Conservation (phyloP, 1,140 invertebrate species). For the Pseudachorutes palmiensis region DNA sequence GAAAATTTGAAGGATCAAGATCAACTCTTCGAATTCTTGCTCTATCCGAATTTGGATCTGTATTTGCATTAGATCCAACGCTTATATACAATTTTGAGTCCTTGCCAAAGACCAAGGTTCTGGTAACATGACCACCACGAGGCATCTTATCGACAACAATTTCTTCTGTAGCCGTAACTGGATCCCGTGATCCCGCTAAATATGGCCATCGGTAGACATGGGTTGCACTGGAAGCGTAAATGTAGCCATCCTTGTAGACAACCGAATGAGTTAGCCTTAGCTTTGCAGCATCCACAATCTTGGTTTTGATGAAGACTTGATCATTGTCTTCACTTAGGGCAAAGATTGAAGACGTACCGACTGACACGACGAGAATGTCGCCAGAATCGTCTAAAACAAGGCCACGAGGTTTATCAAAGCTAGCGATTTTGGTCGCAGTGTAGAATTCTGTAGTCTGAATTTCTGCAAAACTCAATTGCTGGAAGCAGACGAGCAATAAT, state of each 20-base stretch:
- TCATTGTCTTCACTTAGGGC: background rate
- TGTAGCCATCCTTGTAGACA: constrained; percentile 12
- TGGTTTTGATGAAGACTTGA: too few species aligned
- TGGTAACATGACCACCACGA: constrained; percentile 9
- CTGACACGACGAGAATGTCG: constrained; percentile 9
- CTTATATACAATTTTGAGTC: constrained; percentile 13
- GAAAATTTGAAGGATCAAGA: background rate
- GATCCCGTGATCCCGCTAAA: constrained; percentile 6
- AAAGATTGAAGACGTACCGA: background rate
- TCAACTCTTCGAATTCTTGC: constrained; percentile 22
- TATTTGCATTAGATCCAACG: constrained; percentile 20
- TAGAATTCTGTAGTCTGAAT: too few species aligned
- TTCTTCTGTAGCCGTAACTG: background rate
- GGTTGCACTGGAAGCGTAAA: constrained; percentile 16
- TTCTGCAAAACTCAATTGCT: too few species aligned
- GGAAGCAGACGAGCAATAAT: too few species aligned
- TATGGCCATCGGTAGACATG: constrained; percentile 25
- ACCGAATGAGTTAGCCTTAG: background rate
- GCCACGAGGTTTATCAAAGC: background rate
- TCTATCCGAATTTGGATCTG: constrained; percentile 17
- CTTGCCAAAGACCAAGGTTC: constrained; percentile 16
- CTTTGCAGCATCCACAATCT: too few species aligned
- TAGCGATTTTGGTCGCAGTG: background rate
- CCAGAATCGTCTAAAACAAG: constrained; percentile 9
- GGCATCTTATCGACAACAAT: constrained; percentile 20